phyloP scores from a whole-genome alignment of 1,140 invertebrate genomes.

The Calliphora vicina region DNA sequence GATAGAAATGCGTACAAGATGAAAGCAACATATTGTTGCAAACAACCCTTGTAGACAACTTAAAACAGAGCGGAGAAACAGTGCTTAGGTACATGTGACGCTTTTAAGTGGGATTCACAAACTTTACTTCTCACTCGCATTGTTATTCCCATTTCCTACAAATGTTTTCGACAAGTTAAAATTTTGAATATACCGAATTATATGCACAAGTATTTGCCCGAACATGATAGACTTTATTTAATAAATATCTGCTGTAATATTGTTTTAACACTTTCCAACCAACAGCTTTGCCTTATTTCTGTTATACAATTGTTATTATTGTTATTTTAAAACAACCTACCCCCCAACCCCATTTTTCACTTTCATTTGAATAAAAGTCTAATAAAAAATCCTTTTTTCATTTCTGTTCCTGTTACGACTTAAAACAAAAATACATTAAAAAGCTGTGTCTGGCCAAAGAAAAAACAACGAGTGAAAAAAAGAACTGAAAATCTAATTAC shows the following conservation, averaged over 20 bases:
- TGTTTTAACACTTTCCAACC: background rate
- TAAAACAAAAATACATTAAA: conserved; percentile 19
- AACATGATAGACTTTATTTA: background rate
- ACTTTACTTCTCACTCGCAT: background rate
- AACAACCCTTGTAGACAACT: background rate
- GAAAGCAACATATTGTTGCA: conserved; percentile 25
- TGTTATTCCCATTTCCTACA: background rate
- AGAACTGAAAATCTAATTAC: conserved; percentile 19
- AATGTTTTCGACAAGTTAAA: background rate
- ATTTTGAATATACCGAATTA: no score
- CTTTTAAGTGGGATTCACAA: background rate
- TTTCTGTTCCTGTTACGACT: background rate
- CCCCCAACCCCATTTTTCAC: background rate
- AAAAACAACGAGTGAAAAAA: no score
- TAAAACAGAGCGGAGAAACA: background rate
- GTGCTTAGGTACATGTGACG: conserved; percentile 14
- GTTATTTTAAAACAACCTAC: background rate
- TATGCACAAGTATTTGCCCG: no score
- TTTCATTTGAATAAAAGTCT: background rate
- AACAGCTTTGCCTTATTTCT: background rate
- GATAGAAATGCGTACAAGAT: background rate
- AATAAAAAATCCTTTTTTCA: background rate
- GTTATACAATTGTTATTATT: background rate
- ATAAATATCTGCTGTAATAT: background rate
- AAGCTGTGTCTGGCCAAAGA: conserved; percentile 22